Conservation (phyloP, 2,797 vertebrate species). For the Erithacus rubecula region DNA sequence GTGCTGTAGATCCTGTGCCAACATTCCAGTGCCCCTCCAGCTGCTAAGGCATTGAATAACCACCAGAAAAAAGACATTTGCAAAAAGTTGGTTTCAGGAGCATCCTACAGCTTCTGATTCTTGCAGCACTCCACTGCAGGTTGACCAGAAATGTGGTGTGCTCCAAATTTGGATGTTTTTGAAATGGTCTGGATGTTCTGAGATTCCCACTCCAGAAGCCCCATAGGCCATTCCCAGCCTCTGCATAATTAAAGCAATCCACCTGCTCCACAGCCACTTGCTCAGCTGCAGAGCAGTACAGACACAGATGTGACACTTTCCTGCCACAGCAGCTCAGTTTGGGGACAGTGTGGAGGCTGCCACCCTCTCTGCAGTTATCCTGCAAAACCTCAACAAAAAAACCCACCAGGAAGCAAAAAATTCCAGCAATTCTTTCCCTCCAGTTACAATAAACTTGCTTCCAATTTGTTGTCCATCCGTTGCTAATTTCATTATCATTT, state of each 20-base stretch:
- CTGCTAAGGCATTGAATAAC: background rate
- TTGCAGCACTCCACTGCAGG: background rate
- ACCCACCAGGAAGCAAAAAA: background rate
- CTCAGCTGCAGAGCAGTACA: background rate
- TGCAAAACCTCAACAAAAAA: background rate
- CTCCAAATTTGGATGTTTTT: background rate
- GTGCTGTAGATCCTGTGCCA: background rate
- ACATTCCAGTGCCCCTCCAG: background rate
- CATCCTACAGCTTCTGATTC: background rate
- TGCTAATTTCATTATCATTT: conserved; percentile 11
- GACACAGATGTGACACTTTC: background rate
- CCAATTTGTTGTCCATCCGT: background rate
- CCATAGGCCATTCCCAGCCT: accelerated
- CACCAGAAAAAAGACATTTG: background rate
- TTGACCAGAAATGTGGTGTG: background rate
- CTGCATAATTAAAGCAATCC: conserved; percentile 12
- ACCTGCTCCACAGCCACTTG: conserved; percentile 12
- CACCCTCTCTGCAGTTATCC: background rate
- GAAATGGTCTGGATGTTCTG: background rate
- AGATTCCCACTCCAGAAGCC: background rate
- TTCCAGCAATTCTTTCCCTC: background rate
- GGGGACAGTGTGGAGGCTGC: background rate
- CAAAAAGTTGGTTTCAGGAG: background rate
- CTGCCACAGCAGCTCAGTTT: background rate
- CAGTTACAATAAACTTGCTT: background rate